Evolutionary conservation across 2,888 invertebrate species (phyloP).

Genomic region (Rosalia funebris): DNA sequence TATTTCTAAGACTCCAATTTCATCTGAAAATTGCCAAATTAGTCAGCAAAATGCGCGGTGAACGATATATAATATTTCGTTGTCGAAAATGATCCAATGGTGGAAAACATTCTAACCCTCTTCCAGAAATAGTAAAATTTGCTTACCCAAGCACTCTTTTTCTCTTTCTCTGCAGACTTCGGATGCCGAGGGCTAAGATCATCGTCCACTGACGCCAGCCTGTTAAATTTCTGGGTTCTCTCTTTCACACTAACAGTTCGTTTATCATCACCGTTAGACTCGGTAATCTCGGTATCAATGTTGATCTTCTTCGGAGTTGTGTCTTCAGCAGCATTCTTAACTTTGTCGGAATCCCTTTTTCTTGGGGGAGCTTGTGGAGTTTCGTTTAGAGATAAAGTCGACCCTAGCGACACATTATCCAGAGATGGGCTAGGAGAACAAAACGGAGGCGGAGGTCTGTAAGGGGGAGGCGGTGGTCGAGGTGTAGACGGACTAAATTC

Average conservation of each 20-base stretch:
- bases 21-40: no score
- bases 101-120: no score
- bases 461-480: slow-evolving; percentile 69
- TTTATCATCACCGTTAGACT: slow-evolving; percentile 63
- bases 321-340: slow-evolving; percentile 37
- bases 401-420: slow-evolving; percentile 51
- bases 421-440: slow-evolving; percentile 57
- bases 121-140: background rate
- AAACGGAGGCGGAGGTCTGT: slow-evolving; percentile 66
- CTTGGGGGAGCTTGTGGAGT: slow-evolving; percentile 69
- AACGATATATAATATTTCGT: no score
- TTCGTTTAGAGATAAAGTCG: slow-evolving; percentile 48
- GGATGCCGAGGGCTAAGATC: slow-evolving; percentile 66
- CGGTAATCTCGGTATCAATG: slow-evolving; percentile 20
- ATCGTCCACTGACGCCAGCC: slow-evolving; percentile 86
- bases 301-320: slow-evolving; percentile 33
- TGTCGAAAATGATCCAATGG: no score
- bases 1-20: no score
- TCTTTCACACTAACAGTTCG: slow-evolving; percentile 89
- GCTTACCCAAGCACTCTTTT: slow-evolving; percentile 71
- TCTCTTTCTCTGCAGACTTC: slow-evolving; percentile 61
- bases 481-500: slow-evolving; percentile 56
- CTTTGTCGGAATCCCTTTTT: slow-evolving; percentile 66
- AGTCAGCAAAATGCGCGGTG: no score
- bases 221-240: slow-evolving; percentile 90